A percentile compares a stretch with the other conserved stretches of the same genome.
Conservation (phyloP, 2,888 invertebrate genomes). For the Polyommatus icarus region DNA sequence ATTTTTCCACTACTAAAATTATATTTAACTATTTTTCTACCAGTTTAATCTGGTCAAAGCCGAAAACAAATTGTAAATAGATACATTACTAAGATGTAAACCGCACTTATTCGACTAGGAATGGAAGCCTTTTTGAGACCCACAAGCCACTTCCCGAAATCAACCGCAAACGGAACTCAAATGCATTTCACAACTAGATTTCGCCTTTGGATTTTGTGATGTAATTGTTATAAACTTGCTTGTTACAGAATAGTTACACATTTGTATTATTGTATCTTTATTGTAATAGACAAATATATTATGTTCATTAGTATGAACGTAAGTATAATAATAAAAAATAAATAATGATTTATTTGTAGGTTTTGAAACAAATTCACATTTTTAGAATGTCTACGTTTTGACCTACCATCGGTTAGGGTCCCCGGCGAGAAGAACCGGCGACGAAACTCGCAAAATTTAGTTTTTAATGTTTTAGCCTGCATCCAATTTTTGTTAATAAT, state of each 20-base stretch:
- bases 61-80: background rate
- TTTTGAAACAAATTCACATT: too few relatives aligned
- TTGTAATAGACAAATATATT: background rate
- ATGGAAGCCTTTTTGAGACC: conserved; percentile 22
- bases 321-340: too few relatives aligned
- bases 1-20: too few relatives aligned
- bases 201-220: conserved; percentile 12
- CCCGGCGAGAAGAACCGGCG: too few relatives aligned
- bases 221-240: conserved; percentile 10
- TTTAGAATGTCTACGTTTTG: too few relatives aligned
- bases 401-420: too few relatives aligned
- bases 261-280: background rate
- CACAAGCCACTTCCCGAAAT: conserved; percentile 28
- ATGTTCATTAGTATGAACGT: too few relatives aligned
- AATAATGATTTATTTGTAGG: too few relatives aligned
- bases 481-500: background rate
- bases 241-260: background rate
- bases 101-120: conserved; percentile 18
- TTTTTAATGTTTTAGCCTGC: background rate
- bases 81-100: conserved; percentile 17
- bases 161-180: conserved; percentile 26
- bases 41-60: background rate
- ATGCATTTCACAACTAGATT: conserved; percentile 20
- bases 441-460: too few relatives aligned
- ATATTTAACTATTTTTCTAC: too few relatives aligned